Conservation (phyloP, 2,888 invertebrate species). For the Amblyjoppa fuscipennis region DNA sequence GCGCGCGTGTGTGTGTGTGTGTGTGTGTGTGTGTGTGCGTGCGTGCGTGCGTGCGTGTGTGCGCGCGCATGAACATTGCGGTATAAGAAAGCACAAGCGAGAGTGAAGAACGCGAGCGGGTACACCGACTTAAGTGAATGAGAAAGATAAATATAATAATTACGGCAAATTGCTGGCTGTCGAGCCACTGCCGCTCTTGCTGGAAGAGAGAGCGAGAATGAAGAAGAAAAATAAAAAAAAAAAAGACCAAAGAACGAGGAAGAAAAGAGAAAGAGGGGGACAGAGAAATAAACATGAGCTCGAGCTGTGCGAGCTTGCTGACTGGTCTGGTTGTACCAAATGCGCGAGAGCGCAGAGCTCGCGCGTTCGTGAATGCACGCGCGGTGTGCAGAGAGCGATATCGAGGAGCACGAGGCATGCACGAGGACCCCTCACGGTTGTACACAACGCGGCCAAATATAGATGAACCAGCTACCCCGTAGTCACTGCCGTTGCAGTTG, state of each 20-base stretch:
- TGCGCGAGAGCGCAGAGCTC: conserved; percentile 36
- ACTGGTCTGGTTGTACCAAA: conserved; percentile 38
- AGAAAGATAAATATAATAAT: conserved; percentile 83
- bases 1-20: too few species aligned
- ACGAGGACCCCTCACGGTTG: conserved; percentile 53
- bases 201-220: conserved; percentile 54
- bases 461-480: conserved; percentile 58
- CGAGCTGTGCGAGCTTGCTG: conserved; percentile 36
- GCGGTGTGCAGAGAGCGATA: conserved; percentile 31
- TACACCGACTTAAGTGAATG: conserved; percentile 80
- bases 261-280: conserved; percentile 31
- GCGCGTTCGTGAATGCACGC: conserved; percentile 26
- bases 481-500: conserved; percentile 21
- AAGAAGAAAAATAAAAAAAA: conserved; percentile 44
- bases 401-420: conserved; percentile 48
- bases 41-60: not conserved
- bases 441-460: conserved; percentile 66
- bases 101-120: conserved; percentile 64
- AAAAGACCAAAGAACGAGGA: conserved; percentile 39
- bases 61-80: conserved; percentile 7
- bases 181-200: conserved; percentile 62
- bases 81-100: conserved; percentile 43
- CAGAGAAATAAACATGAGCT: conserved; percentile 3
- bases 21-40: not conserved
- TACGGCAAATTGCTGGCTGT: conserved; percentile 76